These are phyloP conservation scores for Bombus fervidus DNA, from an alignment of 1,140 invertebrate genomes.

Conservation along the genomic window DNA sequence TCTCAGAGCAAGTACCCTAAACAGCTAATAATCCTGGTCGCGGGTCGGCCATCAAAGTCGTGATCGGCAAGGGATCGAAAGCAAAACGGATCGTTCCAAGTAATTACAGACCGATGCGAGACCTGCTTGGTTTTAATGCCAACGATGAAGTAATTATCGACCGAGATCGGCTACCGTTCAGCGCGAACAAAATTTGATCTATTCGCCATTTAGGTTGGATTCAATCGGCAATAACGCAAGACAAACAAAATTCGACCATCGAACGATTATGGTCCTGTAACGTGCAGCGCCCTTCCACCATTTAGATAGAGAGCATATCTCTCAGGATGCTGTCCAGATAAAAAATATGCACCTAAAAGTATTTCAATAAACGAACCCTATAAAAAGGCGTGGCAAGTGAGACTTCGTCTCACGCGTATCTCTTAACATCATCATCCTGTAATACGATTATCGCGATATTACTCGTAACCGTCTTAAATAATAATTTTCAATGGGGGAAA, in stretches of 20 bases:
- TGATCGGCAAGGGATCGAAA: neutral
- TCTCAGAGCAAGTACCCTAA: constrained; percentile 26
- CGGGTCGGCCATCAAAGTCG: constrained; percentile 10
- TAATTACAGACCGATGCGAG: constrained; percentile 33
- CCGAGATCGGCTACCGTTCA: too few species aligned
- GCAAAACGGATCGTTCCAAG: constrained; percentile 23
- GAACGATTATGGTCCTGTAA: neutral
- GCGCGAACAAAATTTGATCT: neutral
- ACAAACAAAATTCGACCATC: neutral
- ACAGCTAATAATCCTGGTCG: constrained; percentile 48
- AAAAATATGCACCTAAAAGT: neutral
- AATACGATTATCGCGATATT: too few species aligned
- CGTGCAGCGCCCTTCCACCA: too few species aligned
- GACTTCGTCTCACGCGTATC: too few species aligned
- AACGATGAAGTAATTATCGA: constrained; percentile 49
- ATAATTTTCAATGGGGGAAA: neutral
- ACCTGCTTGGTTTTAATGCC: constrained; percentile 2
- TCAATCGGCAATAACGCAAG: neutral
- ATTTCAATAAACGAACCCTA: too few species aligned
- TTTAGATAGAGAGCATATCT: neutral
- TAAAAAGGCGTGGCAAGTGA: neutral
- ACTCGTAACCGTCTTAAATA: too few species aligned
- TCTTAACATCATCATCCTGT: too few species aligned
- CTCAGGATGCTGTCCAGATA: neutral
- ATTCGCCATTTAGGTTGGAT: neutral